Evolutionary conservation across 2,797 vertebrate genomes (phyloP), one percentile per base, ranked within the genome.

Genomic region (Paramormyrops hopkinsi): DNA sequence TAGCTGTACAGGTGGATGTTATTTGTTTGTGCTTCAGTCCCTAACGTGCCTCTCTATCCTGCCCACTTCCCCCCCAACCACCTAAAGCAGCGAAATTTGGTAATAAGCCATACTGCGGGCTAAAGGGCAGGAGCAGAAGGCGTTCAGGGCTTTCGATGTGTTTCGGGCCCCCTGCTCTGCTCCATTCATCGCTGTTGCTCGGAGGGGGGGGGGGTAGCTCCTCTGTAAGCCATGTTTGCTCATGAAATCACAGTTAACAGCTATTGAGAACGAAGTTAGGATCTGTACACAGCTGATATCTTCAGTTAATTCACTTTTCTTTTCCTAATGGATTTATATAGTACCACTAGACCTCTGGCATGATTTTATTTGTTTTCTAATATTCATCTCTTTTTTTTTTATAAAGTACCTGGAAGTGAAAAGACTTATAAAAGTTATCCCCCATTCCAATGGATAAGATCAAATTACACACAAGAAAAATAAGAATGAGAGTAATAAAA

Each of bases 261-360:
- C 92, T 92, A 93, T 82, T 29, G 90, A 92, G 92, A 90, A 93
- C 92, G 89, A 91, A 90, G 92, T 91, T 79, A 62, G 88, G 88
- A 89, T 92, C 94, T 94, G 94, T 95, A 95, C 95, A 95, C 92
- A 90, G 93, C 90, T 91, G 91, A 94, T 94, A 94, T 92, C 91
- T 92, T 93, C 91, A 92, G 91, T 89, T 92, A 89, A 93, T 92
- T 93, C 88, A 69, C 88, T 89, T 90, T 89, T 88, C 79, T 90
- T 90, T 92, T 93, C 90, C 93, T 90, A 95, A 93, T 91, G 90
- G 76, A 90, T 93, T 94, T 94, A 92, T 93, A 93, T 92, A 92
- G 92, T 93, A 95, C 91, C 92, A 91, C 89, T 90, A 91, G 41
- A 46, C 90, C 90, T 90, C 90, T 89, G 91, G 90, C 88, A 89